phyloP scores from a whole-genome alignment of 1,140 invertebrate genomes.

The Charaxes varanes region DNA sequence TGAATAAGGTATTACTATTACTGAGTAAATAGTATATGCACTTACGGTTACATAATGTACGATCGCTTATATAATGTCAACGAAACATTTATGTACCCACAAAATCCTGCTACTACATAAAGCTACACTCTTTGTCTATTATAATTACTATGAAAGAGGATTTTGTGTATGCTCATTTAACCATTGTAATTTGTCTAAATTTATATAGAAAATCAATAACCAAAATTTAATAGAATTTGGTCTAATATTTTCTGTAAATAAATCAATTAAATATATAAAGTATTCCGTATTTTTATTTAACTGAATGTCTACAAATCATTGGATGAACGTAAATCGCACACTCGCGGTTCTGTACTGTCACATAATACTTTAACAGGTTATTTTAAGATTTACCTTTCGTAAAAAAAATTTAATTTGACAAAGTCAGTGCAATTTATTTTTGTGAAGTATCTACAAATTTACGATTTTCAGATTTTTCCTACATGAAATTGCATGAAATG shows the following conservation, averaged over 20 bases:
- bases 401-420: too few relatives aligned
- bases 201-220: constrained; percentile 61
- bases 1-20: constrained; percentile 56
- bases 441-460: too few relatives aligned
- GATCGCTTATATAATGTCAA: constrained; percentile 38
- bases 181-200: constrained; percentile 60
- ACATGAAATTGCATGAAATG: too few relatives aligned
- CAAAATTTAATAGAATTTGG: constrained; percentile 62
- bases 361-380: too few relatives aligned
- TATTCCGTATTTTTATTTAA: constrained; percentile 40
- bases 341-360: too few relatives aligned
- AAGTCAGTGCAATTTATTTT: too few relatives aligned
- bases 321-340: too few relatives aligned
- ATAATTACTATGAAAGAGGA: constrained; percentile 24
- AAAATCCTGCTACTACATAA: constrained; percentile 30
- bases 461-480: too few relatives aligned
- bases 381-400: too few relatives aligned
- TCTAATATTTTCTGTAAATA: constrained; percentile 72
- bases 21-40: constrained; percentile 51
- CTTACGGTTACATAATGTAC: constrained; percentile 41
- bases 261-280: constrained; percentile 67
- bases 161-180: constrained; percentile 40
- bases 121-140: constrained; percentile 18
- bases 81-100: constrained; percentile 13
- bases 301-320: too few relatives aligned